These are phyloP conservation scores for Pavo muticus DNA, from an alignment of 2,113 vertebrate species.

Conservation along the genomic window DNA sequence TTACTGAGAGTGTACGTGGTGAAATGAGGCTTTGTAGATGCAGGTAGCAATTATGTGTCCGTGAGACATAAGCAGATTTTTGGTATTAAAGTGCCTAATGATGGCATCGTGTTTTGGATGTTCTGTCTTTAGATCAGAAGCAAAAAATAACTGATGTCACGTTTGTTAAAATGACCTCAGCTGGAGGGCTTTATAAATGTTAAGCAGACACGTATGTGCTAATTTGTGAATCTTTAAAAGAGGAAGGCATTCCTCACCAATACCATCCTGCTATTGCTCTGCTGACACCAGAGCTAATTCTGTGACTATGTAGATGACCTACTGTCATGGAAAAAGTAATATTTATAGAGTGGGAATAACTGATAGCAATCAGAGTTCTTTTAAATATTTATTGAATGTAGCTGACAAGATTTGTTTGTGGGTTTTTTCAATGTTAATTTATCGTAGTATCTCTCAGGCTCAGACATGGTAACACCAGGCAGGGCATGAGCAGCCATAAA, in stretches of 20 bases:
- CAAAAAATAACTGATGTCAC: neutral
- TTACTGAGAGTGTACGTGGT: neutral
- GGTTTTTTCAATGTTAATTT: neutral
- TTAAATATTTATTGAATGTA: neutral
- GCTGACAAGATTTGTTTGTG: neutral
- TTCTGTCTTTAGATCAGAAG: neutral
- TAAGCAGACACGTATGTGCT: neutral
- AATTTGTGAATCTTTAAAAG: neutral
- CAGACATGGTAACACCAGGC: neutral
- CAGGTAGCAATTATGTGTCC: neutral
- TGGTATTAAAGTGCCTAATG: slow-evolving; percentile 15
- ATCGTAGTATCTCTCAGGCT: neutral
- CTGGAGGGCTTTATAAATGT: neutral
- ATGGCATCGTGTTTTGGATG: neutral
- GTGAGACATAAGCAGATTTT: neutral
- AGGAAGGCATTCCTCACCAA: neutral
- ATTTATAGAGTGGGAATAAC: neutral
- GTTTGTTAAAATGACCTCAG: neutral
- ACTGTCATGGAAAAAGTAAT: neutral
- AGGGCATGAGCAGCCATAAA: neutral
- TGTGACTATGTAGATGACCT: neutral
- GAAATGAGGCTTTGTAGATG: neutral
- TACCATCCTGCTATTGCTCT: neutral
- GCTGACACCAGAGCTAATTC: neutral
- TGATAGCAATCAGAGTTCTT: neutral